Evolutionary conservation across 2,888 invertebrate species (phyloP).

Genomic region (Drosophila tripunctata): DNA sequence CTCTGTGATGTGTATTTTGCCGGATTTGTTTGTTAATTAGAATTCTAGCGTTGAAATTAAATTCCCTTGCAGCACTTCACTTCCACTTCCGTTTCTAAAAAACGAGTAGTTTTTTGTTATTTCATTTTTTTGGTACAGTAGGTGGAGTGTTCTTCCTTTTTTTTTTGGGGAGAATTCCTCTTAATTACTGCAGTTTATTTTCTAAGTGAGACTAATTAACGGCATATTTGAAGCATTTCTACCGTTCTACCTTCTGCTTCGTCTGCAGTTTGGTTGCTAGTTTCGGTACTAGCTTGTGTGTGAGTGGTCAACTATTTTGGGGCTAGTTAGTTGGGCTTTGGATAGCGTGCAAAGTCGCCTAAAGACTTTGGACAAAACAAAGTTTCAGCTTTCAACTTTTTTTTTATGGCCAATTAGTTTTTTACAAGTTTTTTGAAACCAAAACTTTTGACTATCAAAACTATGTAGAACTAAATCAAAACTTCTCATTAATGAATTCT

Average conservation of each 20-base stretch:
- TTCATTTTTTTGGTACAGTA: constrained; percentile 31
- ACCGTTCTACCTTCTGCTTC: constrained; percentile 10
- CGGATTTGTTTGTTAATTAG: constrained; percentile 84
- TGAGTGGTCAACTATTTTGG: constrained; percentile 63
- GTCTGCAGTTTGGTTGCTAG: neutral
- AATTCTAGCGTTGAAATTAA: constrained; percentile 83
- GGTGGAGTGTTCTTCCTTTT: constrained; percentile 35
- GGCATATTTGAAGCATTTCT: constrained; percentile 79
- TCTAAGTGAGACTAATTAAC: constrained; percentile 84
- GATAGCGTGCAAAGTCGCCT: constrained; percentile 46
- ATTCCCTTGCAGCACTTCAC: constrained; percentile 40
- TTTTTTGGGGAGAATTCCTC: constrained; percentile 42
- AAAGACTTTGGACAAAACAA: constrained; percentile 21
- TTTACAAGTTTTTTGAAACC: constrained; percentile 10
- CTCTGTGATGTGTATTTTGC: constrained; percentile 71
- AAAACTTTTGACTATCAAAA: constrained; percentile 37
- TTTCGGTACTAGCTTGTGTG: neutral
- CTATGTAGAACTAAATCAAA: neutral
- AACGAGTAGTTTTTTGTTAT: constrained; percentile 36
- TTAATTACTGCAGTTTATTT: constrained; percentile 84
- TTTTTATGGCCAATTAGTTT: constrained; percentile 48
- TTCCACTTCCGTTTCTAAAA: neutral
- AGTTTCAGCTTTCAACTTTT: constrained; percentile 1
- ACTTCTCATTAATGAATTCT: neutral
- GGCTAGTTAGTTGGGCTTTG: constrained; percentile 62